These are phyloP conservation scores for Lepidurus apus DNA, from an alignment of 1,140 invertebrate genomes.

Conservation along the genomic window DNA sequence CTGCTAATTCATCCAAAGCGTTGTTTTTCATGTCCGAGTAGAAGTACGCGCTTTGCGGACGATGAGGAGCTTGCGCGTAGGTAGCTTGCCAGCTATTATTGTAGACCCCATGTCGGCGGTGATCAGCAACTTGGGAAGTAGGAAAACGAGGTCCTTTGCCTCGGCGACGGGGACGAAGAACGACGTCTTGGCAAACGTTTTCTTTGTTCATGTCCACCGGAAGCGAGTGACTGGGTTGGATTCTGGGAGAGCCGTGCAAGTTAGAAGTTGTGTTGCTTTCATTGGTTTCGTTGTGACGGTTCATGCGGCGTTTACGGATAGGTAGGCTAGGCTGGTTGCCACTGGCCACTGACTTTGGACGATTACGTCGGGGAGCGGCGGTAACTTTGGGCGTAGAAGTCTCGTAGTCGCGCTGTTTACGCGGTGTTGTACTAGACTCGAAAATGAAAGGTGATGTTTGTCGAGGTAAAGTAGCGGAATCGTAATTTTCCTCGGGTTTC, in stretches of 20 bases:
- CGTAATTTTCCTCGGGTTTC: neutral
- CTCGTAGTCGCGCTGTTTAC: slow-evolving; percentile 14
- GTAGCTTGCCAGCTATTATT: slow-evolving; percentile 5
- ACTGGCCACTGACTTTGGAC: neutral
- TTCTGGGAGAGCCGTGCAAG: neutral
- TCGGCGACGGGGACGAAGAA: slow-evolving; percentile 30
- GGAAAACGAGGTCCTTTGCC: neutral
- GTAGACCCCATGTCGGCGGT: neutral
- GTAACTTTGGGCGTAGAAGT: slow-evolving; percentile 20
- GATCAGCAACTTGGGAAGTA: neutral
- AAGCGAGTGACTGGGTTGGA: neutral
- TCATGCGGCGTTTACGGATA: neutral
- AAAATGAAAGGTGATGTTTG: neutral
- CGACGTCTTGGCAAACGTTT: slow-evolving; percentile 27
- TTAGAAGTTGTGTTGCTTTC: neutral
- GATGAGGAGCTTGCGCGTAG: slow-evolving; percentile 26
- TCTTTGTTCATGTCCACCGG: slow-evolving; percentile 7
- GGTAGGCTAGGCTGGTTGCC: slow-evolving; percentile 14
- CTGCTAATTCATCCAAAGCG: neutral
- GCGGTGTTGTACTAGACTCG: slow-evolving; percentile 2
- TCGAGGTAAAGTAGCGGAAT: slow-evolving; percentile 23
- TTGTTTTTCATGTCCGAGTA: slow-evolving; percentile 27
- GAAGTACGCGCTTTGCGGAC: slow-evolving; percentile 30
- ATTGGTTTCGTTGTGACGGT: neutral
- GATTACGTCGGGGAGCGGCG: slow-evolving; percentile 11